Evolutionary conservation across 2,888 invertebrate genomes (phyloP).

Genomic region (Dicranocentrus wangi): DNA sequence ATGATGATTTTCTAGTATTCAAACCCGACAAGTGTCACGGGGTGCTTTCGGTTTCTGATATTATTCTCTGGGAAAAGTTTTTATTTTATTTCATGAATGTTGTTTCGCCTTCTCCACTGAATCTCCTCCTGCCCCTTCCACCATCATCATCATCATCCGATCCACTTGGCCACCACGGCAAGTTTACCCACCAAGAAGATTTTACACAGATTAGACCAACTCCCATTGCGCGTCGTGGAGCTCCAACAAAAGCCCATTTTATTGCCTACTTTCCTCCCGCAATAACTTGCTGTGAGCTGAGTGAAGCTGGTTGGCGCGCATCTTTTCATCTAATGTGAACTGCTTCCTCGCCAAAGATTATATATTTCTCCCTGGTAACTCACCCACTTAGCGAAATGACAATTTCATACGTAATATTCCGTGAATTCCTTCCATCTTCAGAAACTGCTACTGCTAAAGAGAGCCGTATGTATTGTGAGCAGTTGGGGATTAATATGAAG

Average conservation of each 20-base stretch:
- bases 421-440: background rate
- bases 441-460: background rate
- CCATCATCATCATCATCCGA: conserved; percentile 16
- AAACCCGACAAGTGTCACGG: background rate
- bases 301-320: background rate
- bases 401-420: conserved; percentile 46
- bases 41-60: too few species aligned
- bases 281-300: conserved; percentile 1
- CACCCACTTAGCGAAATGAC: conserved; percentile 58
- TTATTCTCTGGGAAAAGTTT: too few species aligned
- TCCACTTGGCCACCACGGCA: too few species aligned
- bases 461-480: background rate
- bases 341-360: conserved; percentile 35
- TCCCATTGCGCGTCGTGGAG: conserved; percentile 39
- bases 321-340: background rate
- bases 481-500: background rate
- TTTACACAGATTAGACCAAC: conserved; percentile 51
- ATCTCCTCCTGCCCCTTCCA: background rate
- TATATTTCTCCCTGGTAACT: conserved; percentile 36
- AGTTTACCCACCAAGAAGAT: too few species aligned
- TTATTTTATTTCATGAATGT: too few species aligned
- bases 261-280: conserved; percentile 44
- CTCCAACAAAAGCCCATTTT: conserved; percentile 48
- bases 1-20: conserved; percentile 1
- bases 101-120: too few species aligned